Evolutionary conservation across 2,113 vertebrate species (phyloP).

Genomic region (Coregonus clupeaformis): DNA sequence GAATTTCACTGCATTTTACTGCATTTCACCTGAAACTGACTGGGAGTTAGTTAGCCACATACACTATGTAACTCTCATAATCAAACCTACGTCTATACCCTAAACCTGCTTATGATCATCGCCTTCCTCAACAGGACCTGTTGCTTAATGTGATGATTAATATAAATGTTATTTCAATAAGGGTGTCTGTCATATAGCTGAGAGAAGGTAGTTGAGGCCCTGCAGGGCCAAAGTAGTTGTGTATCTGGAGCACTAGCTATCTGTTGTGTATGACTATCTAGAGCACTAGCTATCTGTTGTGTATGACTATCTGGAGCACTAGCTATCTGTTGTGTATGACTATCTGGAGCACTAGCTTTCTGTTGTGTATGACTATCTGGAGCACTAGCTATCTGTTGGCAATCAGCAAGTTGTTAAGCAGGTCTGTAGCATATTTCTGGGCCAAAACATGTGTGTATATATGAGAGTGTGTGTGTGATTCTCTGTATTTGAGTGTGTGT

Average conservation of each 20-base stretch:
- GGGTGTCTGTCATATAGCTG: conserved; percentile 61
- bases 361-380: conserved; percentile 21
- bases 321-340: conserved; percentile 1
- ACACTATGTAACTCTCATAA: conserved; percentile 46
- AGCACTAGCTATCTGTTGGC: conserved; percentile 9
- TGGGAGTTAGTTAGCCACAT: conserved; percentile 47
- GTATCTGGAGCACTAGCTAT: too few relatives aligned
- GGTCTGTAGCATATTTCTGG: conserved; percentile 25
- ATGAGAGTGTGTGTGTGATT: conserved; percentile 10
- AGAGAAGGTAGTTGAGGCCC: conserved; percentile 63
- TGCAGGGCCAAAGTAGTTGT: conserved; percentile 7
- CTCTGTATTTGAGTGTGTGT: conserved; percentile 11
- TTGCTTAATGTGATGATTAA: neutral
- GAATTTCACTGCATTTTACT: too few relatives aligned
- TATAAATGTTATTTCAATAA: conserved; percentile 33
- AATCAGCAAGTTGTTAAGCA: conserved; percentile 5
- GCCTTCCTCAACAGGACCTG: conserved; percentile 7
- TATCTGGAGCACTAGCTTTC: conserved; percentile 20
- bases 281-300: conserved; percentile 9
- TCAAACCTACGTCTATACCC: conserved; percentile 53
- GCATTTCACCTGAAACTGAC: conserved; percentile 38
- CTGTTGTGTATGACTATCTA: conserved; percentile 17
- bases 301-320: conserved; percentile 17
- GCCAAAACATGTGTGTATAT: conserved; percentile 17
- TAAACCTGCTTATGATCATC: conserved; percentile 52